phyloP scores from a whole-genome alignment of 1,140 invertebrate species.

The Diprion similis region DNA sequence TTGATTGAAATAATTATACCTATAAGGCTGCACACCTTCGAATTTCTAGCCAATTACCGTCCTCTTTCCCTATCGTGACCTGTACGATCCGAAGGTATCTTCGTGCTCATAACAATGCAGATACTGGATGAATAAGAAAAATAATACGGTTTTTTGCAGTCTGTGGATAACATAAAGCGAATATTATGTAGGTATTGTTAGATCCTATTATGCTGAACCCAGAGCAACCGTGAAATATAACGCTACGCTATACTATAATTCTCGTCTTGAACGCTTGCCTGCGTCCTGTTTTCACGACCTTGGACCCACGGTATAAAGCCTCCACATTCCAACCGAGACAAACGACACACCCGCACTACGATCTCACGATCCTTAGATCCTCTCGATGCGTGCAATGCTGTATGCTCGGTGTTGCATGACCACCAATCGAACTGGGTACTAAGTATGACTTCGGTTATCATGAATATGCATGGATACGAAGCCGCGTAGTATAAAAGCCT shows the following conservation, averaged over 20 bases:
- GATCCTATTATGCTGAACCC: too few relatives aligned
- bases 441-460: not conserved
- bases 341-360: not conserved
- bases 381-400: not conserved
- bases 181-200: too few relatives aligned
- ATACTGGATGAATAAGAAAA: too few relatives aligned
- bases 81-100: too few relatives aligned
- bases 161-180: too few relatives aligned
- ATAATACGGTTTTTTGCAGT: too few relatives aligned
- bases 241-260: too few relatives aligned
- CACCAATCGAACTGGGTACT: not conserved
- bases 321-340: slow-evolving; percentile 7
- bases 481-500: not conserved
- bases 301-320: not conserved
- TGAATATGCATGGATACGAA: not conserved
- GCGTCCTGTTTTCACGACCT: slow-evolving; percentile 6
- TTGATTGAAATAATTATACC: not conserved
- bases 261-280: not conserved
- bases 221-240: too few relatives aligned
- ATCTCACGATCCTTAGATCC: not conserved
- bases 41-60: too few relatives aligned
- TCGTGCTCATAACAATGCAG: too few relatives aligned
- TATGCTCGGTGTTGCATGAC: not conserved
- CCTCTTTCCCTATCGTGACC: too few relatives aligned
- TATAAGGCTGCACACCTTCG: too few relatives aligned